Conservation (phyloP, 2,113 vertebrate species). For the Neotoma lepida region DNA sequence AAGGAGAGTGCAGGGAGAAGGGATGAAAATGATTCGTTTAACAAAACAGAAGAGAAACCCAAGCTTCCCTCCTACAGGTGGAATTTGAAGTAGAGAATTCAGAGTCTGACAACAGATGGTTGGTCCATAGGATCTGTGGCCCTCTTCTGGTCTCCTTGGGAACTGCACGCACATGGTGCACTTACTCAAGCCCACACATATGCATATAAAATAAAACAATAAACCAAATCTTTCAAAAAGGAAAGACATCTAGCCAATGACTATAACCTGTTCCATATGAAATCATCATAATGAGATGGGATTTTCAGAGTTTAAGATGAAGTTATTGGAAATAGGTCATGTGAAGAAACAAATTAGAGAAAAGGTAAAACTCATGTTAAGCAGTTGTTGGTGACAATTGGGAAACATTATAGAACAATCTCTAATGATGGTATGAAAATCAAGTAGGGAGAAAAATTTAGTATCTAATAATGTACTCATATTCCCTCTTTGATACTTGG, state of each 20-base stretch:
- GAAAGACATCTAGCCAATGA: neutral
- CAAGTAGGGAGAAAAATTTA: neutral
- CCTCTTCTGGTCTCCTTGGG: neutral
- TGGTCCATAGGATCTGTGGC: neutral
- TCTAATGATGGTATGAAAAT: neutral
- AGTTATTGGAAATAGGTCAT: neutral
- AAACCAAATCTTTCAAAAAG: neutral
- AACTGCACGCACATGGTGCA: neutral
- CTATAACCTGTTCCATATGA: neutral
- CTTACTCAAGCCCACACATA: neutral
- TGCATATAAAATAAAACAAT: neutral
- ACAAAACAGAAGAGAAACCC: neutral
- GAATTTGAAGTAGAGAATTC: neutral
- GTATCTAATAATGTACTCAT: neutral
- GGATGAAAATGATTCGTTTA: neutral
- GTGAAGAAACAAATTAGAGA: neutral
- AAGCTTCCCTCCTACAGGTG: neutral
- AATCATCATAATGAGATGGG: neutral
- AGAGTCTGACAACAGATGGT: neutral
- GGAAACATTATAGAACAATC: neutral
- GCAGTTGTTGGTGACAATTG: neutral
- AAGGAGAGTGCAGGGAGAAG: neutral
- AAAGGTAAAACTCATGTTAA: neutral
- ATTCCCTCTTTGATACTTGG: neutral
- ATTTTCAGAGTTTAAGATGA: neutral